Evolutionary conservation across 2,113 vertebrate genomes (phyloP).

Genomic region (Nannobrachium achirus): DNA sequence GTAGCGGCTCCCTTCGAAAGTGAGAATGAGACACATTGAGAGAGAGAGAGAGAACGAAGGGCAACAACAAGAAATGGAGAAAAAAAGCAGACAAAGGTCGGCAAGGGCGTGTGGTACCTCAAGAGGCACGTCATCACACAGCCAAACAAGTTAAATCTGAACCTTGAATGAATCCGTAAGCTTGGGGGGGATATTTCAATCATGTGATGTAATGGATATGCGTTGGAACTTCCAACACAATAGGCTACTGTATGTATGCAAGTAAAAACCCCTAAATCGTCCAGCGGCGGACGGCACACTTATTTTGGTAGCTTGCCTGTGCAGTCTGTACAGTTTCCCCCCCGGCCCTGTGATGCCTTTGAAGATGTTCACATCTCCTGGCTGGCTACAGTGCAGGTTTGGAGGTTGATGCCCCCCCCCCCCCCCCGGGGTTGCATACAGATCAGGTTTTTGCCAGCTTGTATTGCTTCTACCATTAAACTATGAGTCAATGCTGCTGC

Average conservation of each 20-base stretch:
- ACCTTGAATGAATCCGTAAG: constrained; percentile 46
- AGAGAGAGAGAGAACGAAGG: constrained; percentile 21
- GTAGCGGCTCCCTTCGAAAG: constrained; percentile 26
- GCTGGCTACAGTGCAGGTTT: constrained; percentile 34
- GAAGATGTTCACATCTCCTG: constrained; percentile 53
- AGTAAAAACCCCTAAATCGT: constrained; percentile 53
- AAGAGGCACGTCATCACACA: constrained; percentile 38
- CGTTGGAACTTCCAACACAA: constrained; percentile 66
- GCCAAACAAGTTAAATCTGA: constrained; percentile 60
- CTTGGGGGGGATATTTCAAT: constrained; percentile 55
- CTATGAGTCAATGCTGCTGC: constrained; percentile 37
- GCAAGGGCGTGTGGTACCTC: constrained; percentile 42
- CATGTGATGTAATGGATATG: constrained; percentile 63
- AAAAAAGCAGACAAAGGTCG: constrained; percentile 9
- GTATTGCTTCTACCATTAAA: constrained; percentile 42
- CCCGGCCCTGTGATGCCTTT: constrained; percentile 31
- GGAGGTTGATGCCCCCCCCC: constrained; percentile 24
- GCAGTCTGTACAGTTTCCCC: constrained; percentile 37
- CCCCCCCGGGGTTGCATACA: constrained; percentile 39
- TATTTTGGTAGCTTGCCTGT: constrained; percentile 43
- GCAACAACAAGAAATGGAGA: constrained; percentile 27
- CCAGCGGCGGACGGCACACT: constrained; percentile 39
- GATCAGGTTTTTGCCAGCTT: constrained; percentile 48
- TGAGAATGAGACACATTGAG: constrained; percentile 17
- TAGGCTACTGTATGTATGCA: constrained; percentile 58